Base-by-base conservation (phyloP, 2,888 invertebrate species). In the Leptogaster cylindrica region DNA sequence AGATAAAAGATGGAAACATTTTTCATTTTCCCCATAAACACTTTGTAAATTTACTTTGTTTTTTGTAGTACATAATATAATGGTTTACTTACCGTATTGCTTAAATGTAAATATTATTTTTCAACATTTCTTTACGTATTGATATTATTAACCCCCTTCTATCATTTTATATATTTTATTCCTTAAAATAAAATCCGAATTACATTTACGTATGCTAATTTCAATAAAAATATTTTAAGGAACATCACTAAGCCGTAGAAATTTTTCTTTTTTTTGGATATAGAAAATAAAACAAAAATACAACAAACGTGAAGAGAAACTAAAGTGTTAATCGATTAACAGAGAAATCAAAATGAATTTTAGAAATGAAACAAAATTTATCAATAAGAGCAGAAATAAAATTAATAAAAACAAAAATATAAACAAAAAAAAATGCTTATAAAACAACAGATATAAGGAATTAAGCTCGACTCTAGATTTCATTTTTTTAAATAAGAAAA, bases 281-380 rank as follows among this genome's bases (percentile, higher is more conserved):
- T 23, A 46, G 25, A 23, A 46, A 7, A 23, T 20, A 4, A 46
- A 20, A 23, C 23, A 46, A 46, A 18, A 44, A 10, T 10, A 44
- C 44, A 16, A 2, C 8, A 46, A 5, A 46, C 20, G 7, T n/a
- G 8, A n/a, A 23, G 7, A 20, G 23, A 16, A 20, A 36, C 16
- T 16, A 10, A 41, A 61, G 28, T 61, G 61, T 61, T 41, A 61
- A 61, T 61, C 61, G 61, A 61, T 61, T 61, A 28, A 44, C 3
- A 52, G 16, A 8, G 16, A 14, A 36, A 58, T 41, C 14, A 44
- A 31, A 61, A 61, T 44, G 44, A 27, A 25, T 61, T 18, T 58
- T 44, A 61, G 28, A 41, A 44, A 61, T 28, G 28, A 61, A 48
- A 27, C 8, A 41, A 44, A 39, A 52, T 31, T 31, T 14, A 46